These are phyloP conservation scores for Sisyra nigra DNA, from an alignment of 2,888 invertebrate genomes.

Conservation along the genomic window DNA sequence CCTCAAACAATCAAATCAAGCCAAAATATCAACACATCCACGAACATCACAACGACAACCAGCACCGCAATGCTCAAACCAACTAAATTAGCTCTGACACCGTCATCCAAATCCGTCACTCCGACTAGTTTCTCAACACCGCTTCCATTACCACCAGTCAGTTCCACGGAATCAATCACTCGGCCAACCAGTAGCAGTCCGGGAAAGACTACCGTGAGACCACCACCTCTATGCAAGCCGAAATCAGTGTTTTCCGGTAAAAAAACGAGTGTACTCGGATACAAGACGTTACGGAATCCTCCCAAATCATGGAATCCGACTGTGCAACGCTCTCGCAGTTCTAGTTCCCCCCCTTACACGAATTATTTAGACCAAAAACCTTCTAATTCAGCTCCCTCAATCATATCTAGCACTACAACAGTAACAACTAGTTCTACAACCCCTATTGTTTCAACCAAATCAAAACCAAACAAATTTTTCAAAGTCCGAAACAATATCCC, in stretches of 20 bases:
- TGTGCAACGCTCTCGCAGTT: conserved; percentile 21
- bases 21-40: not conserved
- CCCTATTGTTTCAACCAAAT: conserved; percentile 10
- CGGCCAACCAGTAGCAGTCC: conserved; percentile 11
- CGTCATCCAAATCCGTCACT: conserved; percentile 7
- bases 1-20: not conserved
- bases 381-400: conserved; percentile 12
- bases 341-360: conserved; percentile 9
- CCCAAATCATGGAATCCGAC: conserved; percentile 45
- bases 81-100: conserved; percentile 3
- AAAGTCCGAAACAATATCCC: conserved; percentile 38
- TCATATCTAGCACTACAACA: conserved; percentile 17
- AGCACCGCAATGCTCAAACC: conserved; percentile 3
- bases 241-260: no score
- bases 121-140: conserved; percentile 9
- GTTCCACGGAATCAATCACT: conserved; percentile 9
- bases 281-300: conserved; percentile 39
- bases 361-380: conserved; percentile 12
- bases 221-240: not conserved
- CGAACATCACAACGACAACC: conserved; percentile 8
- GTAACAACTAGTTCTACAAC: conserved; percentile 10
- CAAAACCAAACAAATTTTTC: conserved; percentile 37
- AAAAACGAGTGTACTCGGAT: conserved; percentile 19
- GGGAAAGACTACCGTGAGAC: conserved; percentile 5
- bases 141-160: conserved; percentile 14